Percentiles rank a stretch among this genome's conserved stretches.
Evolutionary conservation across 1,140 invertebrate species (phyloP).

Genomic region (Drosophila orena): DNA sequence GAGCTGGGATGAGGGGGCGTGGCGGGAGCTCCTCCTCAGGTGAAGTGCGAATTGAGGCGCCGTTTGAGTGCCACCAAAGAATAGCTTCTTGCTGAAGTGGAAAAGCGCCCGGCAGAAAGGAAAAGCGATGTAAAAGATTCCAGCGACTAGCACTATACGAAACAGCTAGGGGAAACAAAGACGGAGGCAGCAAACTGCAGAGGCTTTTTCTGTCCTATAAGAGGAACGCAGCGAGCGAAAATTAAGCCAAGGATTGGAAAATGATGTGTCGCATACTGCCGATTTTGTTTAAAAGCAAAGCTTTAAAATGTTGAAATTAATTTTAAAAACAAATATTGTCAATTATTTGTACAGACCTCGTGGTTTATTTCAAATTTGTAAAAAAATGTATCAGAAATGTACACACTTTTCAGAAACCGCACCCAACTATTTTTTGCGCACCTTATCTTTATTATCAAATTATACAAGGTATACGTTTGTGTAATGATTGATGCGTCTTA

Average conservation of each 20-base stretch:
- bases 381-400: too few species aligned
- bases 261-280: neutral
- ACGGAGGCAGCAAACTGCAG: constrained; percentile 23
- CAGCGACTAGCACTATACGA: constrained; percentile 40
- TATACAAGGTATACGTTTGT: too few species aligned
- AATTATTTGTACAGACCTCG: too few species aligned
- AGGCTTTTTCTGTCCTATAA: constrained; percentile 37
- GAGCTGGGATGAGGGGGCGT: constrained; percentile 1
- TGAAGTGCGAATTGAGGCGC: constrained; percentile 73
- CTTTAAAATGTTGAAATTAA: too few species aligned
- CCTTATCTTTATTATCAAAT: too few species aligned
- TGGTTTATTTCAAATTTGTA: too few species aligned
- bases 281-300: too few species aligned
- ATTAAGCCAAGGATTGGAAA: constrained; percentile 1
- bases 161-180: constrained; percentile 14
- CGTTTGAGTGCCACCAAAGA: constrained; percentile 63
- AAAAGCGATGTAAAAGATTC: constrained; percentile 49
- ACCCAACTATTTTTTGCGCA: too few species aligned
- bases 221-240: constrained; percentile 5
- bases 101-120: constrained; percentile 51
- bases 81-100: constrained; percentile 58
- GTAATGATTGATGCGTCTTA: too few species aligned
- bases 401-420: too few species aligned
- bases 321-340: too few species aligned
- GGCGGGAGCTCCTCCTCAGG: constrained; percentile 46